phyloP scores from a whole-genome alignment of 2,113 vertebrate species.

The Phalacrocorax carbo region DNA sequence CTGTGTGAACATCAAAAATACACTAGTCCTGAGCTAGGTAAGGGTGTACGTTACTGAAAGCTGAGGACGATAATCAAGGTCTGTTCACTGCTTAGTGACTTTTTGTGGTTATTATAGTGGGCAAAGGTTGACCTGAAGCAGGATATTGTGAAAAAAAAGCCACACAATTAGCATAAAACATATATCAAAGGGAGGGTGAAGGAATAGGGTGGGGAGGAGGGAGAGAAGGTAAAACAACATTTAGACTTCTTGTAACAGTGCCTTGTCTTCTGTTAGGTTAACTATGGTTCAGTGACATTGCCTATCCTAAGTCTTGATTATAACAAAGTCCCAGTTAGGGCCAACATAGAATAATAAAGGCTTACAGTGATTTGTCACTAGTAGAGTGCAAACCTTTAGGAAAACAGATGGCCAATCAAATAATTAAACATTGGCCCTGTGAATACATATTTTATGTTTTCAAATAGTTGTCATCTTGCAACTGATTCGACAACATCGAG shows the following conservation, averaged over 20 bases:
- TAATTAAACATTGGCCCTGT: background rate
- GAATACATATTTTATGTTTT: constrained; percentile 35
- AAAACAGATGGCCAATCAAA: background rate
- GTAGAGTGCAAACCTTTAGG: background rate
- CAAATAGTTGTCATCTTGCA: background rate
- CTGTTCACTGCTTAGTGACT: background rate
- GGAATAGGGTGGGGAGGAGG: background rate
- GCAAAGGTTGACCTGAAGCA: constrained; percentile 19
- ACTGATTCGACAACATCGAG: constrained; percentile 6
- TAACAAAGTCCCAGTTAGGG: background rate
- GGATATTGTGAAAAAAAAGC: background rate
- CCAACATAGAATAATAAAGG: background rate
- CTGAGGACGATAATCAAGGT: background rate
- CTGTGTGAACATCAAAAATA: background rate
- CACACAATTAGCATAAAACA: constrained; percentile 50
- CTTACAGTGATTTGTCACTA: background rate
- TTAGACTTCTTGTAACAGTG: constrained; percentile 52
- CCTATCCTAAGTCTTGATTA: constrained; percentile 23
- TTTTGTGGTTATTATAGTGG: background rate
- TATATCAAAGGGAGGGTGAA: background rate
- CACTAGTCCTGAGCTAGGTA: background rate
- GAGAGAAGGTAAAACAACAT: constrained; percentile 11
- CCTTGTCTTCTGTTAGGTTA: constrained; percentile 37
- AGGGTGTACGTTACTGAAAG: background rate
- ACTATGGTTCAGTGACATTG: constrained; percentile 36